Conservation (phyloP, 2,888 invertebrate species). For the Gari tellinella region DNA sequence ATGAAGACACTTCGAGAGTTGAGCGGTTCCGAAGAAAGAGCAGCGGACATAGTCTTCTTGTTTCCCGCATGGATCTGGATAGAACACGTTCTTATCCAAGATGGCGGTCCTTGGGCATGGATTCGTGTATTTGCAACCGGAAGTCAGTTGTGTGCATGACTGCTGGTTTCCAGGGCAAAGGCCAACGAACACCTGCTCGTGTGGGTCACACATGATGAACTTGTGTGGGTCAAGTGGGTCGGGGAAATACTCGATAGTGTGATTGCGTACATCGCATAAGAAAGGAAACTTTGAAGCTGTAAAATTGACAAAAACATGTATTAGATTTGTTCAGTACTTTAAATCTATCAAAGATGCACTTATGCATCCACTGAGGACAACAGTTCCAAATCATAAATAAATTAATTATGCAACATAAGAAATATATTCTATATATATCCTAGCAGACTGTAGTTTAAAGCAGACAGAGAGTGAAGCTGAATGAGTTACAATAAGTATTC, state of each 20-base stretch:
- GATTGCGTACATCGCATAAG: slow-evolving; percentile 34
- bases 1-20: slow-evolving; percentile 47
- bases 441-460: too few species aligned
- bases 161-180: slow-evolving; percentile 48
- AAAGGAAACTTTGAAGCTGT: slow-evolving; percentile 26
- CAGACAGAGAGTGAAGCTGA: too few species aligned
- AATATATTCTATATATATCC: too few species aligned
- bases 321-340: too few species aligned
- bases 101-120: slow-evolving; percentile 55
- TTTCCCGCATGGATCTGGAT: slow-evolving; percentile 58
- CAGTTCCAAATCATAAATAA: too few species aligned
- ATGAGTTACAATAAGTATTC: too few species aligned
- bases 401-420: too few species aligned
- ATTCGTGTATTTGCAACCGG: slow-evolving; percentile 52
- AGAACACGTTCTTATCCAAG: slow-evolving; percentile 27
- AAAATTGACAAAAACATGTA: too few species aligned
- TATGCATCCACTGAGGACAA: too few species aligned
- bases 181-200: slow-evolving; percentile 34
- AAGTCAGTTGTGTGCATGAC: slow-evolving; percentile 35
- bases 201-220: slow-evolving; percentile 65
- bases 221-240: slow-evolving; percentile 56
- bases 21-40: slow-evolving; percentile 60
- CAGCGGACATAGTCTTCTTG: slow-evolving; percentile 63
- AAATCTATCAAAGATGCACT: too few species aligned
- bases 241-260: slow-evolving; percentile 43